Evolutionary conservation across 2,113 vertebrate genomes (phyloP).

Genomic region (Microtus oregoni): DNA sequence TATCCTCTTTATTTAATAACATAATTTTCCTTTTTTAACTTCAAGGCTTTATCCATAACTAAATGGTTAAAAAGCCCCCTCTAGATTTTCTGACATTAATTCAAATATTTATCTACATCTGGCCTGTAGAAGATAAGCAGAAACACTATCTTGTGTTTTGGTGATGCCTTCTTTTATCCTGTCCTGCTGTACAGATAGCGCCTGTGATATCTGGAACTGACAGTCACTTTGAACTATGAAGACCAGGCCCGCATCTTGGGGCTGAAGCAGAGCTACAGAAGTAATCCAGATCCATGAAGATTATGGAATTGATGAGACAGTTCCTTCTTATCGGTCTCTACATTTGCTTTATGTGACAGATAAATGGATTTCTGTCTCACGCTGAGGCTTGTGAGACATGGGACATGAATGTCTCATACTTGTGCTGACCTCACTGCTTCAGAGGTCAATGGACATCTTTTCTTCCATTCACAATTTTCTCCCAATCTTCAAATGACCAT

Average conservation of each 20-base stretch:
- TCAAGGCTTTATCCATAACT: background rate
- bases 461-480: background rate
- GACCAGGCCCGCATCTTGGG: background rate
- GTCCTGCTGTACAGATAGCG: background rate
- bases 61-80: background rate
- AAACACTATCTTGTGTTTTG: background rate
- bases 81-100: background rate
- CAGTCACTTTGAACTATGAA: background rate
- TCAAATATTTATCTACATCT: background rate
- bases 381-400: background rate
- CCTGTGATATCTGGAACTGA: background rate
- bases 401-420: too few relatives aligned
- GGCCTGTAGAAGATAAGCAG: background rate
- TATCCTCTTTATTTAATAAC: background rate
- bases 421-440: background rate
- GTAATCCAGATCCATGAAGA: background rate
- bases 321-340: background rate
- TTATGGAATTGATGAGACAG: background rate
- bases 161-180: background rate
- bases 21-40: background rate
- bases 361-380: background rate
- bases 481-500: slow-evolving; percentile 13
- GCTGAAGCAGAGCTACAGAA: background rate
- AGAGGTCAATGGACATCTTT: background rate
- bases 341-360: background rate